These are phyloP conservation scores for Diplazon laetatorius DNA, from an alignment of 2,888 invertebrate species.

Conservation along the genomic window DNA sequence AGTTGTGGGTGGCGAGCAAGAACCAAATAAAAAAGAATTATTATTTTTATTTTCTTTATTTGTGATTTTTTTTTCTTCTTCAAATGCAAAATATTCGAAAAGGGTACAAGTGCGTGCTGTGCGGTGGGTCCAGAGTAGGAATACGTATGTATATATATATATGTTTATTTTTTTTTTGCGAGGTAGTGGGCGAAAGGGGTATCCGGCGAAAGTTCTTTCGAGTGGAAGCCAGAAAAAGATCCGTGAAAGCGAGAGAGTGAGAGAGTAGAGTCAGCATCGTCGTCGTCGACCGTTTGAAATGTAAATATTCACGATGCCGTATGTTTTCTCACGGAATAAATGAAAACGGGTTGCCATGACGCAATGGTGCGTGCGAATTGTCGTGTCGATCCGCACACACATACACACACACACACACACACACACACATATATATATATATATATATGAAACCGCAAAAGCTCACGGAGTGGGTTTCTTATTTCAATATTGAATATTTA, in stretches of 20 bases:
- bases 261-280: conserved; percentile 22
- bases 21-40: conserved; percentile 15
- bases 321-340: conserved; percentile 69
- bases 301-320: conserved; percentile 65
- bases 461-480: conserved; percentile 26
- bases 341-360: conserved; percentile 64
- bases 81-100: conserved; percentile 8
- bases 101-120: conserved; percentile 26
- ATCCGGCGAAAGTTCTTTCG: conserved; percentile 21
- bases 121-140: not conserved
- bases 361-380: conserved; percentile 56
- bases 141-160: not conserved
- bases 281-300: conserved; percentile 66
- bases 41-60: no score
- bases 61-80: not conserved
- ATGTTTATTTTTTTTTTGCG: no score
- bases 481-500: conserved; percentile 72
- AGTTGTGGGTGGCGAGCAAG: conserved; percentile 2
- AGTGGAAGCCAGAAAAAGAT: conserved; percentile 1
- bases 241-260: not conserved
- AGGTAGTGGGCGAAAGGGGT: not conserved
- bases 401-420: not conserved
- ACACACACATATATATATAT: not conserved
- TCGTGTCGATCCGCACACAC: not conserved
- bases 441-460: not conserved